Conservation (phyloP, 1,140 invertebrate species). For the Macrobrachium rosenbergii region DNA sequence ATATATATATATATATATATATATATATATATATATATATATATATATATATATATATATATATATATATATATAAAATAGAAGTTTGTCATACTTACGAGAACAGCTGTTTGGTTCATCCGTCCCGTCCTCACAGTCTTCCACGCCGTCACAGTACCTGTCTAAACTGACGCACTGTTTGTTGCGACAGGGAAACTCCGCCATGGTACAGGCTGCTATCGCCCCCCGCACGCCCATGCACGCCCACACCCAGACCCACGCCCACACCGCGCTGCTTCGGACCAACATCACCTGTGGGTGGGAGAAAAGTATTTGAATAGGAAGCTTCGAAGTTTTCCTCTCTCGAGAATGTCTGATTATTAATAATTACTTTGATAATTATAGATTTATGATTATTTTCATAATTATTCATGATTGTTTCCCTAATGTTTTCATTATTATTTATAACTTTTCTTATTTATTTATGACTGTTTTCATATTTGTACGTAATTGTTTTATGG, state of each 20-base stretch:
- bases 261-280: constrained; percentile 14
- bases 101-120: constrained; percentile 57
- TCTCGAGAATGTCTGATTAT: too few relatives aligned
- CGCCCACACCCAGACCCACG: constrained; percentile 47
- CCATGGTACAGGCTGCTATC: constrained; percentile 46
- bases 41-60: background rate
- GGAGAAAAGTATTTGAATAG: background rate
- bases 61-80: background rate
- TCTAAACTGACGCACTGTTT: constrained; percentile 55
- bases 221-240: constrained; percentile 37
- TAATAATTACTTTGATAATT: too few relatives aligned
- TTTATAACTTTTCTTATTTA: too few relatives aligned
- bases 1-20: background rate
- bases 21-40: background rate
- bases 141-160: constrained; percentile 50
- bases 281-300: constrained; percentile 12
- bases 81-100: constrained; percentile 12
- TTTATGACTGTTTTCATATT: too few relatives aligned
- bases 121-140: constrained; percentile 59
- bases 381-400: too few relatives aligned
- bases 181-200: constrained; percentile 44
- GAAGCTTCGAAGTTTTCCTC: background rate
- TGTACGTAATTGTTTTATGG: too few relatives aligned
- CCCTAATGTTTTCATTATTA: too few relatives aligned
- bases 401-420: too few relatives aligned